These are phyloP conservation scores for Drosophila parthenogenetica DNA, from an alignment of 2,888 invertebrate genomes.

Conservation along the genomic window DNA sequence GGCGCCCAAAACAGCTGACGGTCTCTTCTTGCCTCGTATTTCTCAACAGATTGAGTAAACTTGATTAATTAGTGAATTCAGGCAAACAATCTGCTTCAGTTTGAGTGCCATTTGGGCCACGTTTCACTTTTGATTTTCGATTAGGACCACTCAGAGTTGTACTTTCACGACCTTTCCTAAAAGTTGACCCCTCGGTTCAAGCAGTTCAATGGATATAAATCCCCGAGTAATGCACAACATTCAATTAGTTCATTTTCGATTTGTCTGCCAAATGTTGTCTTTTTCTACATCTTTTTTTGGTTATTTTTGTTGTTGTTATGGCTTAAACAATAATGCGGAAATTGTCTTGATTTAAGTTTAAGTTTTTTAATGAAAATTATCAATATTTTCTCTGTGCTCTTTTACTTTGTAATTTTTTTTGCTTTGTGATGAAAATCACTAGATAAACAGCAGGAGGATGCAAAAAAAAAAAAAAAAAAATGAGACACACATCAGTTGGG, in stretches of 20 bases:
- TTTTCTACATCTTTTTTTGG: constrained; percentile 26
- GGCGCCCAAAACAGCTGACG: too few relatives aligned
- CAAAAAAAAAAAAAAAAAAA: constrained; percentile 11
- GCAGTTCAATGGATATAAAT: constrained; percentile 40
- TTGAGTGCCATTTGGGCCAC: constrained; percentile 39
- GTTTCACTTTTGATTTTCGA: constrained; percentile 74
- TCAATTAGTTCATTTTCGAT: constrained; percentile 74
- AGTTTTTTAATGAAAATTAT: constrained; percentile 38
- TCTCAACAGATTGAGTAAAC: constrained; percentile 18
- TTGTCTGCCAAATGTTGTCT: constrained; percentile 51
- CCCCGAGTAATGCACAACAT: constrained; percentile 60
- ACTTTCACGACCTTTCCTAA: constrained; percentile 69
- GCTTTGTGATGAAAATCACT: constrained; percentile 44
- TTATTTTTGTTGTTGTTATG: constrained; percentile 3
- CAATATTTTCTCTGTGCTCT: constrained; percentile 35
- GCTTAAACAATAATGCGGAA: constrained; percentile 69
- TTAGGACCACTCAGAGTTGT: constrained; percentile 52
- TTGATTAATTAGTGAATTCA: constrained; percentile 28
- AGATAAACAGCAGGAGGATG: constrained; percentile 40
- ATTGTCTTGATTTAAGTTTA: constrained; percentile 67
- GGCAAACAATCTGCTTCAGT: constrained; percentile 27
- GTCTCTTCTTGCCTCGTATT: constrained; percentile 3
- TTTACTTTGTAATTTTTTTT: constrained; percentile 28
- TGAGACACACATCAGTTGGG: constrained; percentile 22
- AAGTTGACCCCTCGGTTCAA: constrained; percentile 63